Evolutionary conservation across 2,888 invertebrate species (phyloP).

Genomic region (Heliconius ethilla): DNA sequence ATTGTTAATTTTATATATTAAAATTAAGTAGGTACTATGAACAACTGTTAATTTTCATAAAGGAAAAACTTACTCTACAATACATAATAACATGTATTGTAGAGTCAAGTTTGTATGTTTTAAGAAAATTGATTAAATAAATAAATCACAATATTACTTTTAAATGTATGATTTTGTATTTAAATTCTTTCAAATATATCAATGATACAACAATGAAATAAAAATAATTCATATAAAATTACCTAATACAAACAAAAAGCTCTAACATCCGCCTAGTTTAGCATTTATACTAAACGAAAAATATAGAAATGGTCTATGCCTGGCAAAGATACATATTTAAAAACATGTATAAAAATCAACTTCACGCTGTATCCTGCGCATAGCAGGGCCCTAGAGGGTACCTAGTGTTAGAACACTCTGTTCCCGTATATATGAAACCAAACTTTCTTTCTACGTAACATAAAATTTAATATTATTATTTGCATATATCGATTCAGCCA

Average conservation of each 20-base stretch:
- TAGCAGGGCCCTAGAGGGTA: too few species aligned
- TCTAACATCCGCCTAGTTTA: background rate
- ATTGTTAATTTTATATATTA: background rate
- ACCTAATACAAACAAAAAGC: background rate
- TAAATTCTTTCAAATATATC: too few species aligned
- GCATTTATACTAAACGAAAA: background rate
- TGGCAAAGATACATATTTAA: background rate
- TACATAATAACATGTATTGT: background rate
- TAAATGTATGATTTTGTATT: too few species aligned
- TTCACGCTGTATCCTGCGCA: too few species aligned
- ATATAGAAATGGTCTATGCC: background rate
- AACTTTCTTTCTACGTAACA: background rate
- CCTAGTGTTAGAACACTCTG: too few species aligned
- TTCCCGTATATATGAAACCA: background rate
- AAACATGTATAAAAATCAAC: too few species aligned
- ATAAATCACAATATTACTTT: background rate
- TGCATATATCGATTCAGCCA: background rate
- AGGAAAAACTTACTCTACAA: too few species aligned
- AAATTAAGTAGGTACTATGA: background rate
- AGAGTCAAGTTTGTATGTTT: background rate
- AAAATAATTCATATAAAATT: background rate
- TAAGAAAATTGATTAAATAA: too few species aligned
- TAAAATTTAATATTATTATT: background rate
- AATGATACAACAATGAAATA: background rate
- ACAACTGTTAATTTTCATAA: background rate